A percentile compares a stretch with the other conserved stretches of the same genome.
These are phyloP conservation scores for Conopomorpha cramerella DNA, from an alignment of 1,140 invertebrate species.

Conservation along the genomic window DNA sequence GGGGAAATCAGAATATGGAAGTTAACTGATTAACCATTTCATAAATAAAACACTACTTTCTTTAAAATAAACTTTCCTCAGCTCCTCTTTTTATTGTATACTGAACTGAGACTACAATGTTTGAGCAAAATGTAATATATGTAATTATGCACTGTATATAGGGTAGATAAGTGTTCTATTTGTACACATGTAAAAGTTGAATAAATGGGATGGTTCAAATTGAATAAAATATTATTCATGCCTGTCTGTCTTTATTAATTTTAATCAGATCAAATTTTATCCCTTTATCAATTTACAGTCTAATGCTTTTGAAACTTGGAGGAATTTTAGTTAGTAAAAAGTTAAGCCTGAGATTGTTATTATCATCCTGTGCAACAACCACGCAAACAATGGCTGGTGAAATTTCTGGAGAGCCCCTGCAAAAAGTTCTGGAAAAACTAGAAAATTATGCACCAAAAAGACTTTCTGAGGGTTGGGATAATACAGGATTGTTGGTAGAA, in stretches of 20 bases:
- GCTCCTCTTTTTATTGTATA: no score
- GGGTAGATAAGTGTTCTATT: no score
- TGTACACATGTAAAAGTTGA: no score
- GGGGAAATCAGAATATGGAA: slow-evolving; percentile 89
- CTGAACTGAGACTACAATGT: no score
- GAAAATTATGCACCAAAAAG: slow-evolving; percentile 72
- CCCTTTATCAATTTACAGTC: no score
- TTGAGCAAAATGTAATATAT: no score
- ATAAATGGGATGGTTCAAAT: no score
- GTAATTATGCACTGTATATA: no score
- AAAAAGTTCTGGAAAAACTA: slow-evolving; percentile 66
- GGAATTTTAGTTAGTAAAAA: not conserved
- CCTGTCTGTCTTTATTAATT: no score
- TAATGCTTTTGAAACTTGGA: not conserved
- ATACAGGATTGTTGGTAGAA: slow-evolving; percentile 90
- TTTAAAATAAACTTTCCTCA: no score
- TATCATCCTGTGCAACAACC: slow-evolving; percentile 10
- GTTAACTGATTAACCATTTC: slow-evolving; percentile 18
- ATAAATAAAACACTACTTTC: slow-evolving; percentile 5
- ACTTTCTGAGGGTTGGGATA: slow-evolving; percentile 91
- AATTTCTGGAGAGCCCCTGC: slow-evolving; percentile 56
- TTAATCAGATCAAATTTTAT: no score
- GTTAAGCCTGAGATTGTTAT: not conserved
- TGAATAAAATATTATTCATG: no score
- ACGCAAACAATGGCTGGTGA: slow-evolving; percentile 26